Percentiles rank a stretch among this genome's conserved stretches.
Conservation (phyloP, 2,113 vertebrate genomes). For the Garra rufa region DNA sequence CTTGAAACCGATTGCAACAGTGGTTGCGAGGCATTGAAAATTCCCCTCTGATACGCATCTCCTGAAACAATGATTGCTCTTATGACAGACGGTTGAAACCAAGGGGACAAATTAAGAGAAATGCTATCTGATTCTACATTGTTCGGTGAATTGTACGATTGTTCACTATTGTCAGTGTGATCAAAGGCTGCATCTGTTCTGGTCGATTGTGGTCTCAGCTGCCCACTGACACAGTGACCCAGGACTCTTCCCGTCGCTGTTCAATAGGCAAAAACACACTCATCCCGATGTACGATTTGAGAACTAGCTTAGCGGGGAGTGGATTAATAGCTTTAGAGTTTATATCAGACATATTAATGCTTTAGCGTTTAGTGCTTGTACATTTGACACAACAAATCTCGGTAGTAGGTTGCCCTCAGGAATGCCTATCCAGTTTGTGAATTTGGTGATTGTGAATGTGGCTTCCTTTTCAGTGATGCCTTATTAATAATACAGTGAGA, state of each 20-base stretch:
- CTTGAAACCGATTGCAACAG: slow-evolving; percentile 39
- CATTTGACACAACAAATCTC: slow-evolving; percentile 17
- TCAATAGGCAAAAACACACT: background rate
- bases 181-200: slow-evolving; percentile 21
- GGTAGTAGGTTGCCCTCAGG: background rate
- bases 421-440: background rate
- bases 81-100: slow-evolving; percentile 17
- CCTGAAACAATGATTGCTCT: slow-evolving; percentile 13
- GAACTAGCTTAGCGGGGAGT: background rate
- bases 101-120: slow-evolving; percentile 40
- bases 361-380: background rate
- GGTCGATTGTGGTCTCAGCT: slow-evolving; percentile 23
- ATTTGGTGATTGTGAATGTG: slow-evolving; percentile 27
- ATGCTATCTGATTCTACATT: slow-evolving; percentile 25
- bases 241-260: background rate
- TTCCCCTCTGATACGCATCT: slow-evolving; percentile 3
- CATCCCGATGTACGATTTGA: background rate
- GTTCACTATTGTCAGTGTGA: slow-evolving; percentile 17
- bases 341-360: slow-evolving; percentile 4
- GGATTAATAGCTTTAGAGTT: slow-evolving; percentile 14
- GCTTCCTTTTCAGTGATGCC: background rate
- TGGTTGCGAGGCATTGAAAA: background rate
- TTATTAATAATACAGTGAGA: slow-evolving; percentile 22
- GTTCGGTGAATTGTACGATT: slow-evolving; percentile 21
- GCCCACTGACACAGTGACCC: slow-evolving; percentile 20